A percentile compares a stretch with the other conserved stretches of the same genome.
phyloP scores from a whole-genome alignment of 2,113 vertebrate species.

The Platichthys stellatus region DNA sequence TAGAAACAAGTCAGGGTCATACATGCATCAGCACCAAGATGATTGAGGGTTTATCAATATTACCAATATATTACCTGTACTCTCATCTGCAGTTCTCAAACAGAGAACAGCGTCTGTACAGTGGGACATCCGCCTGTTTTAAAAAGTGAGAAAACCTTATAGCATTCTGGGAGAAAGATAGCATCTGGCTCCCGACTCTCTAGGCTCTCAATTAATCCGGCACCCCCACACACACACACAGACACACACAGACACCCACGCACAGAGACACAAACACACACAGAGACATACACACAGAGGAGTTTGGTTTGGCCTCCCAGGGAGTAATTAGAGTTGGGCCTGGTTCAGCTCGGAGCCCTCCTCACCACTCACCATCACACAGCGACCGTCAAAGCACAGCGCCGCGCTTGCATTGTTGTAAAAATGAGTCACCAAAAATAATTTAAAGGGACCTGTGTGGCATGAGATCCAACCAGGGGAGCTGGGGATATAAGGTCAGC shows the following conservation, averaged over 20 bases:
- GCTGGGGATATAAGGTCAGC: conserved; percentile 47
- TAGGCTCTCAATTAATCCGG: conserved; percentile 33
- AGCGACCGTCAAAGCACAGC: conserved; percentile 24
- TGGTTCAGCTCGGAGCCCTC: conserved; percentile 29
- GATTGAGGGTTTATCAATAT: not conserved
- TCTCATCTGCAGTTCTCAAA: not conserved
- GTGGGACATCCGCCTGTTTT: conserved; percentile 8
- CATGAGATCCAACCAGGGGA: conserved; percentile 32
- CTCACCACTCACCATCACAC: conserved; percentile 25
- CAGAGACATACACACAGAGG: not conserved
- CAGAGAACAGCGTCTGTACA: not conserved
- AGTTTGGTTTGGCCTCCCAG: conserved; percentile 44
- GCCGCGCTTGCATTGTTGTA: conserved; percentile 20
- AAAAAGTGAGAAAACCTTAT: conserved; percentile 15
- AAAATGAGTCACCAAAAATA: conserved; percentile 39
- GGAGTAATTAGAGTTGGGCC: conserved; percentile 62
- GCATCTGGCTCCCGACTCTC: conserved; percentile 17
- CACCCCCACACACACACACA: not conserved
- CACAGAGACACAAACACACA: not conserved
- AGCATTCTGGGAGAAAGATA: conserved; percentile 19
- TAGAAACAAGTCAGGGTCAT: not conserved
- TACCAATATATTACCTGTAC: not conserved
- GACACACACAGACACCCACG: not conserved
- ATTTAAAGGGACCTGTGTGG: conserved; percentile 19
- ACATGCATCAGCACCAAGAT: not conserved